phyloP scores from a whole-genome alignment of 2,113 vertebrate genomes.

The Catagonus wagneri region DNA sequence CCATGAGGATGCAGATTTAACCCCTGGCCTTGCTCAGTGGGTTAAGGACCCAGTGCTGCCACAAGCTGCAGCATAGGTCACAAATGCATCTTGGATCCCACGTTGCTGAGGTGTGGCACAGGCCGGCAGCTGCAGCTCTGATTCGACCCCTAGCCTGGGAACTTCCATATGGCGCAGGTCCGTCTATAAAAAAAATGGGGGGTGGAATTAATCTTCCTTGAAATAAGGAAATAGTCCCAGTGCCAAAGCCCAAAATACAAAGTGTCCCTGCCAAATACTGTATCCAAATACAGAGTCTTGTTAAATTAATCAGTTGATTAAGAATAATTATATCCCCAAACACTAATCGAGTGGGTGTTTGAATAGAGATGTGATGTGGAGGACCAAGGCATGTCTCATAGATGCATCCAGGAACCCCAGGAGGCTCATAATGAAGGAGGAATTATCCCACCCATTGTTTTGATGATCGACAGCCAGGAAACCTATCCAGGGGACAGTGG shows the following conservation, averaged over 20 bases:
- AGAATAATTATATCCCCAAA: not conserved
- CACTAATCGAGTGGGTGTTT: not conserved
- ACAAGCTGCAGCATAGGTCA: too few relatives aligned
- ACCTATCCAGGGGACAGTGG: not conserved
- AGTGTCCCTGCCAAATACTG: not conserved
- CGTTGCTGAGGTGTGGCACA: too few relatives aligned
- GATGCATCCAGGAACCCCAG: not conserved
- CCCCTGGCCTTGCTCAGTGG: too few relatives aligned
- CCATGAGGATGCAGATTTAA: too few relatives aligned
- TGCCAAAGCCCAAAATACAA: not conserved
- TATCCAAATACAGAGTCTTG: not conserved
- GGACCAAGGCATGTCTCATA: not conserved
- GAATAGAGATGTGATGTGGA: not conserved
- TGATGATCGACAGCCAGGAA: not conserved
- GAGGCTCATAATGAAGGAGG: not conserved
- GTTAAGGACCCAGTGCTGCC: too few relatives aligned
- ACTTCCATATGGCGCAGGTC: too few relatives aligned
- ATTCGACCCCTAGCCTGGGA: too few relatives aligned
- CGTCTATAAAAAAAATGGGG: too few relatives aligned
- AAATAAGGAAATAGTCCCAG: not conserved
- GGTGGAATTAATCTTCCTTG: constrained; percentile 16
- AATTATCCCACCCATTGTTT: not conserved
- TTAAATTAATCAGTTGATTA: not conserved
- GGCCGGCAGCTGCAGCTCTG: too few relatives aligned
- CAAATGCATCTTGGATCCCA: too few relatives aligned